Percentiles rank a stretch among this genome's conserved stretches.
Conservation (phyloP, 2,113 vertebrate species). For the Microcebus jonahi region DNA sequence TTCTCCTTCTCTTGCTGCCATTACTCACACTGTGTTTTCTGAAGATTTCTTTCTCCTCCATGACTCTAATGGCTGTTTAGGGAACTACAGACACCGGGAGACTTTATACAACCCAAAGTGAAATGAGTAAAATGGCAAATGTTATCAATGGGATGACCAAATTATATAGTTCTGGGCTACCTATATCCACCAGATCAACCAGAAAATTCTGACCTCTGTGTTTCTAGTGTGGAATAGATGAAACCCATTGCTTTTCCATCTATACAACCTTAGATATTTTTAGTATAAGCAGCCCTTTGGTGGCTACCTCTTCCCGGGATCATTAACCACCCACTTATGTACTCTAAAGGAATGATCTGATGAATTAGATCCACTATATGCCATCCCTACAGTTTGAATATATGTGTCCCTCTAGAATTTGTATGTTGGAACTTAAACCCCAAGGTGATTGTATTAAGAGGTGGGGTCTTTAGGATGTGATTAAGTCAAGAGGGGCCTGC, state of each 20-base stretch:
- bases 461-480: neutral
- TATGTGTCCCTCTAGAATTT: neutral
- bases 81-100: neutral
- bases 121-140: neutral
- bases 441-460: neutral
- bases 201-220: neutral
- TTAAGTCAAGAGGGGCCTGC: neutral
- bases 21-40: neutral
- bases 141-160: neutral
- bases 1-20: neutral
- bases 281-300: neutral
- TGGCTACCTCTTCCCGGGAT: neutral
- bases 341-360: neutral
- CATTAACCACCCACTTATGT: neutral
- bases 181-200: neutral
- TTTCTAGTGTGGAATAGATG: neutral
- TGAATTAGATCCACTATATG: neutral
- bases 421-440: neutral
- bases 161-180: neutral
- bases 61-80: neutral
- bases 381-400: neutral
- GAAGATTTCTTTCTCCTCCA: neutral
- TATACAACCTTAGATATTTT: neutral
- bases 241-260: neutral
- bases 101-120: neutral